Evolutionary conservation across 2,113 vertebrate species (phyloP).

Genomic region (Capra hircus): DNA sequence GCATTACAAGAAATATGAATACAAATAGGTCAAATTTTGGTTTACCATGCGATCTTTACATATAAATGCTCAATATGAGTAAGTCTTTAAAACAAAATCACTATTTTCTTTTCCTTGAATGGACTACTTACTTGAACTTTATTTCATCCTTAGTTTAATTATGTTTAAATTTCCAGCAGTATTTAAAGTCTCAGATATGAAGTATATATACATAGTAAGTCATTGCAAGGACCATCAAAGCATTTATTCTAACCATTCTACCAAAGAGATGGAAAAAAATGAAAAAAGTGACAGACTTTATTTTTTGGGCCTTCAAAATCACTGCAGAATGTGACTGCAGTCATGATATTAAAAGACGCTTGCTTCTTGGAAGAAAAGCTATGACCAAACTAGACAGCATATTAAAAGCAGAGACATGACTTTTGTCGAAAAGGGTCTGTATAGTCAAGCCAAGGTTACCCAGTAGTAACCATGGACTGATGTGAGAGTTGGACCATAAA

Average conservation of each 20-base stretch:
- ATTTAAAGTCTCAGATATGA: not conserved
- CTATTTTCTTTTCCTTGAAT: not conserved
- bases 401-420: not conserved
- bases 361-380: not conserved
- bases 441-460: not conserved
- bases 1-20: not conserved
- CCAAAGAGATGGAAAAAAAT: not conserved
- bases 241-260: not conserved
- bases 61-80: not conserved
- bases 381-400: not conserved
- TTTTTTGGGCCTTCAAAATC: not conserved
- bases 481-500: not conserved
- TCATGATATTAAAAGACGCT: not conserved
- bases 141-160: not conserved
- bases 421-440: rapidly evolving
- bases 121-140: not conserved
- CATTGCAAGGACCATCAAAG: not conserved
- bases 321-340: not conserved
- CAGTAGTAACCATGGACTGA: not conserved
- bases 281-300: not conserved
- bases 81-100: not conserved
- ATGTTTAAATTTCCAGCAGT: not conserved
- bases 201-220: not conserved
- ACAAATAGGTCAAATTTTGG: not conserved
- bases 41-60: not conserved